A percentile compares a stretch with the other conserved stretches of the same genome.
phyloP scores from a whole-genome alignment of 2,113 vertebrate species.

The Clupea harengus region DNA sequence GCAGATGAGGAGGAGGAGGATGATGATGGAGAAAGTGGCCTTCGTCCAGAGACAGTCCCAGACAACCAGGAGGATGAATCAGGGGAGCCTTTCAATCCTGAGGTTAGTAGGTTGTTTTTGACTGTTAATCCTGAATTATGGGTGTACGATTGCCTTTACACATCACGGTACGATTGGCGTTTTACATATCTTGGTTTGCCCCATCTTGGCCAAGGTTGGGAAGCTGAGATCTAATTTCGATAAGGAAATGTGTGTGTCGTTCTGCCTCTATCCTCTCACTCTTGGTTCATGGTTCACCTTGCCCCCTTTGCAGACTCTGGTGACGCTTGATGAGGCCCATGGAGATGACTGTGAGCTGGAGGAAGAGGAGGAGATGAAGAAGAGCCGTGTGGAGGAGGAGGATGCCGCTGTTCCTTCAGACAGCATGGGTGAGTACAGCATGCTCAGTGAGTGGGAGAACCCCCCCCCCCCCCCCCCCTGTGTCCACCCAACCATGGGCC shows the following conservation, averaged over 20 bases:
- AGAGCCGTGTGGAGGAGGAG: conserved; percentile 31
- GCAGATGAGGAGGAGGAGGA: conserved; percentile 72
- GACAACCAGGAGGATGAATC: conserved; percentile 45
- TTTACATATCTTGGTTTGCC: not conserved
- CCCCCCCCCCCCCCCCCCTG: not conserved
- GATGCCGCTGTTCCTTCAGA: conserved; percentile 14
- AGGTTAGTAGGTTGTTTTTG: conserved; percentile 54
- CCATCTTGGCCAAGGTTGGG: not conserved
- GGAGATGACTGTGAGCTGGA: conserved; percentile 70
- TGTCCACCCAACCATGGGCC: not conserved
- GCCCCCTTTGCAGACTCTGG: conserved; percentile 65
- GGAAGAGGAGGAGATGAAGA: conserved; percentile 40
- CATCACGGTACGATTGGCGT: not conserved
- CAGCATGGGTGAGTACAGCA: conserved; percentile 54
- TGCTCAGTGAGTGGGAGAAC: not conserved
- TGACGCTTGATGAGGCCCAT: conserved; percentile 77
- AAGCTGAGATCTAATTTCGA: not conserved
- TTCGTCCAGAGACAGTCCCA: not conserved
- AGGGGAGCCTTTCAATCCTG: conserved; percentile 44
- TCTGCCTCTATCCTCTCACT: not conserved
- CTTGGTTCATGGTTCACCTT: conserved; percentile 44
- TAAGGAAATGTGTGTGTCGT: not conserved
- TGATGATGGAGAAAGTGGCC: conserved; percentile 26
- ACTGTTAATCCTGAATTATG: not conserved
- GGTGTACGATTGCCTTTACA: not conserved